phyloP scores from a whole-genome alignment of 2,113 vertebrate species.

The Hydrolagus affinis region DNA sequence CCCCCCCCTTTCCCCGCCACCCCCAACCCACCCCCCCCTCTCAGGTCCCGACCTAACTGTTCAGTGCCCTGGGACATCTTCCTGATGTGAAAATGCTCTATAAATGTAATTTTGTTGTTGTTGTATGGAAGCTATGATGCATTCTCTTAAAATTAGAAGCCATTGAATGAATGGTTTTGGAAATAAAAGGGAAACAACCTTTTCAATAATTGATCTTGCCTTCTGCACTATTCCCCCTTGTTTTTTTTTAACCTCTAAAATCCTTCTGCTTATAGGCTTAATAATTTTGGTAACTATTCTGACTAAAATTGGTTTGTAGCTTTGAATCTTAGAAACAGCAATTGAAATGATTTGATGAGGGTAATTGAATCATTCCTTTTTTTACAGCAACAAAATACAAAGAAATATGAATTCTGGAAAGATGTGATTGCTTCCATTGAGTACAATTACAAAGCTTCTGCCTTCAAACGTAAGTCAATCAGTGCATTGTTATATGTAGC shows the following conservation, averaged over 20 bases:
- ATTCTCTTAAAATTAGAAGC: too few species aligned
- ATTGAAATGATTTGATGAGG: not conserved
- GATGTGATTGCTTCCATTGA: constrained; percentile 85
- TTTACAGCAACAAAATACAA: constrained; percentile 64
- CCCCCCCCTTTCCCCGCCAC: too few species aligned
- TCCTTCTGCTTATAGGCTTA: not conserved
- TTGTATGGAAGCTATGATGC: too few species aligned
- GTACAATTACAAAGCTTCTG: constrained; percentile 88
- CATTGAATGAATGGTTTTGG: too few species aligned
- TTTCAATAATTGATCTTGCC: too few species aligned
- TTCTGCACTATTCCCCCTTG: not conserved
- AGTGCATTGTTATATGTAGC: not conserved
- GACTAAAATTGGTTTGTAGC: not conserved
- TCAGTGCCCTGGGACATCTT: too few species aligned
- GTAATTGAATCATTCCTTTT: constrained; percentile 34
- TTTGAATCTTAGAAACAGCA: not conserved
- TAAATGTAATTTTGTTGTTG: too few species aligned
- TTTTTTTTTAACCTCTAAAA: not conserved
- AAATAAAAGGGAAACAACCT: too few species aligned
- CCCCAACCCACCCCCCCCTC: too few species aligned
- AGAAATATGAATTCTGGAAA: constrained; percentile 87
- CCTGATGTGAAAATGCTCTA: too few species aligned
- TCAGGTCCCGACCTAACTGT: too few species aligned
- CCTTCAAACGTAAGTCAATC: constrained; percentile 78
- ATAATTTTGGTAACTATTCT: not conserved